Percentiles rank a stretch among this genome's conserved stretches.
These are phyloP conservation scores for Megamerina dolium DNA, from an alignment of 2,888 invertebrate genomes.

Conservation along the genomic window DNA sequence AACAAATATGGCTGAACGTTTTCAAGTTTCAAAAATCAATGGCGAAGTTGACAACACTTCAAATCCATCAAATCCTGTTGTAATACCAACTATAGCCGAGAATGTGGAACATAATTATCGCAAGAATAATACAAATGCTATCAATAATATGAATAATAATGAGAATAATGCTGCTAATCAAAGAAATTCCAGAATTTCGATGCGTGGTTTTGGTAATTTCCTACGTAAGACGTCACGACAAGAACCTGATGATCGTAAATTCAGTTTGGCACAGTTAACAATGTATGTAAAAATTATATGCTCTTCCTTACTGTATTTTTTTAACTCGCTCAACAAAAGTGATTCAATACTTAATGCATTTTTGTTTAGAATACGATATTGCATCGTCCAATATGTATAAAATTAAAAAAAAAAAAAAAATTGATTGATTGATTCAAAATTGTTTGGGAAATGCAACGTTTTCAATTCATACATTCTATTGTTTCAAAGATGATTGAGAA, in stretches of 20 bases:
- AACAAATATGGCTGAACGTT: constrained; percentile 40
- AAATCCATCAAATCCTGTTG: too few relatives aligned
- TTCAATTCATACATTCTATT: too few relatives aligned
- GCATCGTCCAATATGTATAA: too few relatives aligned
- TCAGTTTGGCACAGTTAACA: constrained; percentile 46
- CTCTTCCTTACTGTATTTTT: neutral
- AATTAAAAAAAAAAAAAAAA: too few relatives aligned
- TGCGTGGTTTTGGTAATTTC: constrained; percentile 39
- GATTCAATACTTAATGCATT: neutral
- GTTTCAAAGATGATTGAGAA: too few relatives aligned
- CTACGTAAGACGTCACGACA: constrained; percentile 25
- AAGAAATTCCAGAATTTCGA: constrained; percentile 33
- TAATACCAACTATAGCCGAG: constrained; percentile 20
- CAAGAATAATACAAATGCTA: constrained; percentile 10
- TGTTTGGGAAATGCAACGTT: too few relatives aligned
- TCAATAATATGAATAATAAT: constrained; percentile 3
- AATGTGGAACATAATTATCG: constrained; percentile 8
- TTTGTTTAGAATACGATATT: too few relatives aligned
- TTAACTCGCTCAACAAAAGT: neutral
- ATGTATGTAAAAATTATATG: constrained; percentile 32
- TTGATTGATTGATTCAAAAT: too few relatives aligned
- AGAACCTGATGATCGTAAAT: constrained; percentile 38
- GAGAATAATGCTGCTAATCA: constrained; percentile 27
- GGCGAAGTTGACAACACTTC: constrained; percentile 20
- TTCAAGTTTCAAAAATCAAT: constrained; percentile 38